Base-by-base conservation (phyloP, 2,113 vertebrate species). In the Crotalus tigris region DNA sequence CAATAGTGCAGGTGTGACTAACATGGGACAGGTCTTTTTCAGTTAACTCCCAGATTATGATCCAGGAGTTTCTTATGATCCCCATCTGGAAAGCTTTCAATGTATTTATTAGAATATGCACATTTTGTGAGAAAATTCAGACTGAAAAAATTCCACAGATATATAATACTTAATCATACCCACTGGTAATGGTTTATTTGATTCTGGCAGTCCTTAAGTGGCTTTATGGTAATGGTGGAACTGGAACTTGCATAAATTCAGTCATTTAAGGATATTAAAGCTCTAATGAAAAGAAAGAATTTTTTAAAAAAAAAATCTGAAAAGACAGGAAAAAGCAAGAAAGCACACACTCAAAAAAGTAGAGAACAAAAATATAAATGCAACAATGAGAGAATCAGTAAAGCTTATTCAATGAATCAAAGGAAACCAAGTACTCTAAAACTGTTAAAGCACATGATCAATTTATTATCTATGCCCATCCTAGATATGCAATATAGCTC, bases 251-350 rank as follows among this genome's bases (percentile, higher is more conserved):
- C 89, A 88, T 4, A 23, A 29, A 49, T 91, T 44, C 10, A 21
- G 29, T 39, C 91, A 88, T 44, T 17, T 93, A 93, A 90, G 92
- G 91, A 88, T 49, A n/a, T 90, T 26, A 21, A 93, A 51, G 91
- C 4, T 88, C 44, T 11, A 51, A 9, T 51, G 33, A 69, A 54
- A 46, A 24, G 10, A 61, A 81, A 93, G 5, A 54, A 92, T 93
- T 92, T 26, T 92, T 39, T 1, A 29, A 39, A 93, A 90, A 94
- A 81, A 93, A 90, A 94, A 81, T 91, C 23, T 15, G 93, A 11
- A 58, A 29, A 85, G 21, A 90, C 93, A 85, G 95, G 57, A 58
- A 26, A 11, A 85, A 90, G 94, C 69, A 93, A 81, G 69, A 17
- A 81, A 39, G 33, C 69, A 81, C 5, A 13, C 33, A 53, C 2